A percentile compares a stretch with the other conserved stretches of the same genome.
Conservation (phyloP, 2,797 vertebrate genomes). For the Apodemus agrarius region DNA sequence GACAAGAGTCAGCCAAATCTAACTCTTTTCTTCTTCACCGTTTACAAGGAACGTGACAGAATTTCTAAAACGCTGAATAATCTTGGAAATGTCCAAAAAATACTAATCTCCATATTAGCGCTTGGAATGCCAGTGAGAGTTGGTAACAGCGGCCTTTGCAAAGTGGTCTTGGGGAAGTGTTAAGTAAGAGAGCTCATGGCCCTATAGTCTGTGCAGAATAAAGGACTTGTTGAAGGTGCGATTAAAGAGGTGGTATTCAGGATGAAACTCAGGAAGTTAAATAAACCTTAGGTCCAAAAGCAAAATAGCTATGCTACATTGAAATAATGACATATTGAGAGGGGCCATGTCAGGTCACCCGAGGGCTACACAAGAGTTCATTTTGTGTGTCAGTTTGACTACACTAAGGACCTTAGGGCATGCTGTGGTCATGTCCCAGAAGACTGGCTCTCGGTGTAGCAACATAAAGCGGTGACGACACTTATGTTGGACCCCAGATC, state of each 20-base stretch:
- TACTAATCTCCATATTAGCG: neutral
- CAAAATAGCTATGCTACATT: neutral
- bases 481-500: neutral
- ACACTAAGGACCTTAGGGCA: neutral
- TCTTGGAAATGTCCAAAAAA: neutral
- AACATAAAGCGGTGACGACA: neutral
- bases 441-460: neutral
- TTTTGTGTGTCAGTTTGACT: neutral
- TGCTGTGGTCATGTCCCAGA: neutral
- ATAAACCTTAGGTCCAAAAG: neutral
- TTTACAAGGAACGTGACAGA: neutral
- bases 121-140: neutral
- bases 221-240: conserved; percentile 8
- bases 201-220: neutral
- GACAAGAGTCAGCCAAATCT: neutral
- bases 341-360: neutral
- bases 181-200: neutral
- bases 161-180: neutral
- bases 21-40: neutral
- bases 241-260: neutral
- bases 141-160: neutral
- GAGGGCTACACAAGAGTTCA: neutral
- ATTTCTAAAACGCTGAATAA: neutral
- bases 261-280: conserved; percentile 27
- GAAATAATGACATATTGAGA: neutral